These are phyloP conservation scores for Rhyacophila brunnea DNA, from an alignment of 1,140 invertebrate species.

Conservation along the genomic window DNA sequence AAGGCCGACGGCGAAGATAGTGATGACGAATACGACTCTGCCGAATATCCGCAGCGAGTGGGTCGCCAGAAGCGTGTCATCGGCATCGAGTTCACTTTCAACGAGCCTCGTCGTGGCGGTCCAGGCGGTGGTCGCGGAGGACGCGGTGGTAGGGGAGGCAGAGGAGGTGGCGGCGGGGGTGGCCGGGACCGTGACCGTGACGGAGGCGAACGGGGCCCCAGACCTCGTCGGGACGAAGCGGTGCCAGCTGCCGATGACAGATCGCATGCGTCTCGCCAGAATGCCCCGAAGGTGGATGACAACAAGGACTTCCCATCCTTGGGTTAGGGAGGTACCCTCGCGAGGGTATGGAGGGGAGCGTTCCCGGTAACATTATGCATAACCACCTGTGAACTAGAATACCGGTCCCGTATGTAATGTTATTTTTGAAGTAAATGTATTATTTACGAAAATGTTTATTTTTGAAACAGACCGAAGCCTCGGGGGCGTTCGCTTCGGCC, in stretches of 20 bases:
- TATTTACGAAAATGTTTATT: conserved; percentile 56
- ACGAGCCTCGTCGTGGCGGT: conserved; percentile 72
- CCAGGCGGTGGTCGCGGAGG: conserved; percentile 63
- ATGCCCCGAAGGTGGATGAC: conserved; percentile 91
- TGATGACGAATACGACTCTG: conserved; percentile 72
- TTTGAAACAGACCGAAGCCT: conserved; percentile 47
- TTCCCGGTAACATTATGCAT: conserved; percentile 19
- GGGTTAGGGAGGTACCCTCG: conserved; percentile 58
- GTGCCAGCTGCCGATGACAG: conserved; percentile 38
- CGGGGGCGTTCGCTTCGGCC: conserved; percentile 3
- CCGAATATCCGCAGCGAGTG: conserved; percentile 82
- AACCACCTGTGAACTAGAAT: conserved; percentile 27
- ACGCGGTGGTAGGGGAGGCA: conserved; percentile 56
- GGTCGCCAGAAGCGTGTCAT: conserved; percentile 83
- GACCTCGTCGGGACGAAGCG: conserved; percentile 41
- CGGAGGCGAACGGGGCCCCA: conserved; percentile 10
- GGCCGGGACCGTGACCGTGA: conserved; percentile 31
- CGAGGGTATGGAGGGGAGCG: not conserved
- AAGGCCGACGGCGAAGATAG: conserved; percentile 67
- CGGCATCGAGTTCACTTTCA: conserved; percentile 88
- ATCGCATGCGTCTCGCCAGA: conserved; percentile 41
- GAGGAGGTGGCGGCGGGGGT: conserved; percentile 37
- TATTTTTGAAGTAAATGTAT: conserved; percentile 58
- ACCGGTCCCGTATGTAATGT: conserved; percentile 50
- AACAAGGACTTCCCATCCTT: conserved; percentile 93